These are phyloP conservation scores for Tilapia sparmanii DNA, from an alignment of 2,113 vertebrate species.

Conservation along the genomic window DNA sequence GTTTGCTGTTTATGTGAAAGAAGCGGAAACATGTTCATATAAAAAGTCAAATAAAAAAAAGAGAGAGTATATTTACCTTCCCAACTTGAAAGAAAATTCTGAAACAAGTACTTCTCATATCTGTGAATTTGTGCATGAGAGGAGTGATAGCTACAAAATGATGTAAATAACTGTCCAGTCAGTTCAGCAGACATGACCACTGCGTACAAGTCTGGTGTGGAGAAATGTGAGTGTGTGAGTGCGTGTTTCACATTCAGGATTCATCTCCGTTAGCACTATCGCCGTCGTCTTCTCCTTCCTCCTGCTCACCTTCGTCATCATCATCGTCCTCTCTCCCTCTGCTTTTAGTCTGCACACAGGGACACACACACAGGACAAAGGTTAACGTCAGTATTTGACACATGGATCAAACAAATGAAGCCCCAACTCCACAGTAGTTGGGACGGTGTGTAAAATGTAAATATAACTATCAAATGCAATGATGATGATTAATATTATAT, in stretches of 20 bases:
- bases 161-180: conserved; percentile 2
- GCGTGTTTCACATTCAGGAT: conserved; percentile 19
- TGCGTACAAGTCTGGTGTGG: not conserved
- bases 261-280: conserved; percentile 61
- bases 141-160: not conserved
- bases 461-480: not conserved
- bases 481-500: not conserved
- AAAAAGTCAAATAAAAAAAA: not conserved
- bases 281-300: conserved; percentile 63
- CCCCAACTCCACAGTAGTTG: not conserved
- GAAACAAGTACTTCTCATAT: not conserved
- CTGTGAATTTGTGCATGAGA: not conserved
- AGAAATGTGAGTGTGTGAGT: not conserved
- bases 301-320: conserved; percentile 71
- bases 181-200: not conserved
- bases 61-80: not conserved
- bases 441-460: not conserved
- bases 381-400: not conserved
- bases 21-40: not conserved
- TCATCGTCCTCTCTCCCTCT: conserved; percentile 68
- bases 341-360: conserved; percentile 34
- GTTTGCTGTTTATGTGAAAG: not conserved
- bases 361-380: not conserved
- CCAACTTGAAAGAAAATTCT: not conserved
- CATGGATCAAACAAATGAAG: not conserved